Percentiles rank a stretch among this genome's conserved stretches.
Conservation (phyloP, 2,888 invertebrate genomes). For the Taphrorychus bicolor region DNA sequence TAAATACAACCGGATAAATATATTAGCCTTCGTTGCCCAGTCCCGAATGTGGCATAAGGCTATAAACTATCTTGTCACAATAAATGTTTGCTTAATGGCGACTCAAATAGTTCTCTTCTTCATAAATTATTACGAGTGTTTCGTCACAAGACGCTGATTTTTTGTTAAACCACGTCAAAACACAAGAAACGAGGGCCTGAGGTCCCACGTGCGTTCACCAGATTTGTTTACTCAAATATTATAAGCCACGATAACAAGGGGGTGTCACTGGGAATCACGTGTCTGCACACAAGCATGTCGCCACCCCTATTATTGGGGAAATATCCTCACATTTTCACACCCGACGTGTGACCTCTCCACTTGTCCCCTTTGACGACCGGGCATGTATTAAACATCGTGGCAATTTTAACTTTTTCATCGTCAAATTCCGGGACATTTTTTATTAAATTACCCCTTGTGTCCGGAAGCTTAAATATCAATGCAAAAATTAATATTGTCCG, state of each 20-base stretch:
- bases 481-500: slow-evolving; percentile 27
- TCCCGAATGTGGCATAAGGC: slow-evolving; percentile 35
- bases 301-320: slow-evolving; percentile 18
- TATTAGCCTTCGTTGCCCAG: slow-evolving; percentile 48
- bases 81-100: slow-evolving; percentile 51
- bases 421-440: neutral
- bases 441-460: neutral
- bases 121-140: slow-evolving; percentile 42
- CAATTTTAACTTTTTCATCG: neutral
- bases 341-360: neutral
- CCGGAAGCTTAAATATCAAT: neutral
- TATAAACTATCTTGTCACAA: slow-evolving; percentile 55
- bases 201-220: slow-evolving; percentile 27
- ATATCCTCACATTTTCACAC: slow-evolving; percentile 15
- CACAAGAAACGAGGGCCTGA: neutral
- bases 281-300: slow-evolving; percentile 36
- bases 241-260: slow-evolving; percentile 32
- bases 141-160: slow-evolving; percentile 24
- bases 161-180: too few relatives aligned
- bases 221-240: slow-evolving; percentile 36
- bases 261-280: slow-evolving; percentile 32
- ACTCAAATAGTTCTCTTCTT: slow-evolving; percentile 44
- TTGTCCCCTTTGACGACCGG: neutral
- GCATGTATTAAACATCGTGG: neutral
- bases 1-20: slow-evolving; percentile 55